Evolutionary conservation across 2,797 vertebrate species (phyloP).

Genomic region (Sebastolobus alascanus): DNA sequence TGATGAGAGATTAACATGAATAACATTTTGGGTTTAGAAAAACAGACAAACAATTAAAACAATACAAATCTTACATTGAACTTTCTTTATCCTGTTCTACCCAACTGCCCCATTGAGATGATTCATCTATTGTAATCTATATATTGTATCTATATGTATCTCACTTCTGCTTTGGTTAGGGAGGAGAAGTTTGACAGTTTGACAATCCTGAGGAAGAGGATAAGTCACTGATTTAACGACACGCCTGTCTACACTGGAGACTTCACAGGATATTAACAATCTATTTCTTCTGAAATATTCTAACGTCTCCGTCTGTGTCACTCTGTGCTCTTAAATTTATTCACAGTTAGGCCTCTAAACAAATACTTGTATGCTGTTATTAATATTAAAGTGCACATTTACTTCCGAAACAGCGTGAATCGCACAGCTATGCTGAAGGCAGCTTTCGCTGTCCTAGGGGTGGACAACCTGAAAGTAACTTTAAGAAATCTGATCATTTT

Average conservation of each 20-base stretch:
- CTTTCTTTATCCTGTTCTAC: background rate
- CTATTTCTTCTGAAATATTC: slow-evolving; percentile 86
- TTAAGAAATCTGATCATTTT: background rate
- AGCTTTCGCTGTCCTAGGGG: background rate
- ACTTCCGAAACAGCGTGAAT: background rate
- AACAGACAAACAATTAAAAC: background rate
- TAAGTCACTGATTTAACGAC: slow-evolving; percentile 82
- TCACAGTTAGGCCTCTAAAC: background rate
- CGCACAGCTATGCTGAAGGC: background rate
- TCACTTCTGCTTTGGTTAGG: slow-evolving; percentile 74
- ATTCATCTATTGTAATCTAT: slow-evolving; percentile 15
- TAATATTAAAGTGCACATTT: background rate
- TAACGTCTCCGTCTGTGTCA: background rate
- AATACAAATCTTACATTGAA: background rate
- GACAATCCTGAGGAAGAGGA: slow-evolving; percentile 75
- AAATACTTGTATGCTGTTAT: background rate
- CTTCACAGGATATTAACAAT: slow-evolving; percentile 83
- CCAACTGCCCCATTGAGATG: background rate
- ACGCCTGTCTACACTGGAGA: slow-evolving; percentile 79
- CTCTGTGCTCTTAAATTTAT: slow-evolving; percentile 5
- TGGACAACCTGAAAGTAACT: background rate
- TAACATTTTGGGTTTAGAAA: background rate
- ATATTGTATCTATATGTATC: slow-evolving; percentile 7
- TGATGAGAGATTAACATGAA: background rate
- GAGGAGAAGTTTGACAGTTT: slow-evolving; percentile 84